Evolutionary conservation across 2,113 vertebrate species (phyloP), one percentile per base, ranked within the genome.

Genomic region (Prunella himalayana): DNA sequence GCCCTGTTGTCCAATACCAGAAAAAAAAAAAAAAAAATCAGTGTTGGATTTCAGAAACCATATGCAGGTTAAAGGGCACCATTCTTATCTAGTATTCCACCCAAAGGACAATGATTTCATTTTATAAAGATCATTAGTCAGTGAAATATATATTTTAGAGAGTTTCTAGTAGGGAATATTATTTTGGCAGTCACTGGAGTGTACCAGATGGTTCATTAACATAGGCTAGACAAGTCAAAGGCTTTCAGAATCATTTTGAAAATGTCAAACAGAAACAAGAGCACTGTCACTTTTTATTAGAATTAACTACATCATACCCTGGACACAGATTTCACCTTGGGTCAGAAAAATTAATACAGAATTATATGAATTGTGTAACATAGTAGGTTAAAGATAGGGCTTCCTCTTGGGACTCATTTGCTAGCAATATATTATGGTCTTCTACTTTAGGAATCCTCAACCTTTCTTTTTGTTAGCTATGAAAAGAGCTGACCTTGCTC

Each of bases 291-390:
- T 98, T 98, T 98, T 98, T 97, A 99, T 99, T 98, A 99, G 98
- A 97, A 98, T 98, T 98, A 98, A 98, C 98, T 98, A 96, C 97
- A 96, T 97, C 96, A 98, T 95, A 97, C 97, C 97, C 95, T 97
- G 98, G 97, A 98, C 97, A 97, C 97, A 97, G 97, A 98, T 98
- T 98, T 98, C 98, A 99, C 98, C 99, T 98, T 98, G 97, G 98
- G 99, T 99, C 99, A 99, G 98, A 99, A 97, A 98, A 98, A 99
- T 99, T 99, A 99, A 99, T 99, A 99, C 98, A 98, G 98, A 98
- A 99, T 99, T 98, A 98, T 98, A 98, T 98, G 98, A 98, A 98
- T 97, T 97, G 97, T 98, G 95, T 96, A 97, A 98, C 97, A 97
- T 96, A 95, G 95, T 94, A 96, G 97, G 98, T 97, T 98, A 98